Base-by-base conservation (phyloP, 2,113 vertebrate genomes). In the Psammodynastes pulverulentus region DNA sequence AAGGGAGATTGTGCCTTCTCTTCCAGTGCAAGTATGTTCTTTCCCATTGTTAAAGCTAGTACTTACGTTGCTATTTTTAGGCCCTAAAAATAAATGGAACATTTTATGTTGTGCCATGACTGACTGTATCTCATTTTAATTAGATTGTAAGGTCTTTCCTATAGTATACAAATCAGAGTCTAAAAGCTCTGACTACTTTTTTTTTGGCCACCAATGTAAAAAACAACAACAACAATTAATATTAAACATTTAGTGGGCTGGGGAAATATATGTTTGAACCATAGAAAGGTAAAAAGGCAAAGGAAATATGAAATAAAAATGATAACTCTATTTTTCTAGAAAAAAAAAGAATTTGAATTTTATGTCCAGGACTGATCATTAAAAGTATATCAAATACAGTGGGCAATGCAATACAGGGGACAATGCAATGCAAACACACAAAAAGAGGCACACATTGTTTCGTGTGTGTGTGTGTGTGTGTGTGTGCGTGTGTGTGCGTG, bases 71-170 rank as follows among this genome's bases (percentile, higher is more conserved):
- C 29, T 56, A 86, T 17, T 39, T 48, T 9, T n/a, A n/a, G 0
- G 23, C 19, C 7, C 7, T 13, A 0, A 13, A 88, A 92, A 17
- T 93, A 2, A 88, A 54, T 89, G 24, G 58, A 79, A 87, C 39
- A 15, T 19, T 87, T 3, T 95, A 53, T 91, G 17, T 26, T 10
- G 92, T 3, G 92, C 2, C 67, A 51, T 46, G n/a, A 49, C 53
- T 54, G 58, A 88, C 17, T 79, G 29, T 26, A 62, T 88, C 48
- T 89, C 92, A 67, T 19, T 12, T 93, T 90, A 92, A 86, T 91
- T 54, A 89, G 45, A 17, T 2, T 24, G 19, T 79, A 26, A 48
- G 29, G 58, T 89, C 39, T 79, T 23, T 54, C 2, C 43, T 56
- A 34, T 51, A 54, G 49, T 89, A 92, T 56, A 34, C 39, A 53